Conservation (phyloP, 2,113 vertebrate genomes). For the Rhynchomys soricoides region DNA sequence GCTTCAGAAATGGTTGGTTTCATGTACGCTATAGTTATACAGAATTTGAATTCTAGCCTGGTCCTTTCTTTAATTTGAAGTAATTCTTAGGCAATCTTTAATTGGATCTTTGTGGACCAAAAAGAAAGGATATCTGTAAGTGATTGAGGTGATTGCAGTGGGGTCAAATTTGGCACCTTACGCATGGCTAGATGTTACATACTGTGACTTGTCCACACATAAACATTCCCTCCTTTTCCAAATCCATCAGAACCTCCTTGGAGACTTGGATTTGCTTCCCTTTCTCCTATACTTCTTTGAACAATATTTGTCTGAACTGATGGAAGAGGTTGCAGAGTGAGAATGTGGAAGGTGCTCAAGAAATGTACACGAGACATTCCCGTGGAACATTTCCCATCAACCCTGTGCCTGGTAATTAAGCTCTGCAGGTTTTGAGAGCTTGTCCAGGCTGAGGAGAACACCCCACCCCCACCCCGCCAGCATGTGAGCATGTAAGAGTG, state of each 20-base stretch:
- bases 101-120: conserved; percentile 95
- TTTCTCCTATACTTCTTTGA: conserved; percentile 82
- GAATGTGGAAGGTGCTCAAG: conserved; percentile 63
- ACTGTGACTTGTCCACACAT: conserved; percentile 90
- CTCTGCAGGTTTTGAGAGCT: conserved; percentile 9
- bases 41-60: conserved; percentile 64
- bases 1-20: conserved; percentile 48
- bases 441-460: conserved; percentile 34
- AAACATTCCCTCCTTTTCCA: conserved; percentile 79
- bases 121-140: conserved; percentile 98
- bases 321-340: conserved; percentile 84
- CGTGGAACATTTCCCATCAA: neutral
- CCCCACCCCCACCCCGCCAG: neutral
- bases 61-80: conserved; percentile 84
- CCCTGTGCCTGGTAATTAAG: neutral
- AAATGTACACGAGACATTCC: conserved; percentile 29
- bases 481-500: neutral
- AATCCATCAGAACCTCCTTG: conserved; percentile 84
- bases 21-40: neutral
- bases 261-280: conserved; percentile 83
- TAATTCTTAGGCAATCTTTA: conserved; percentile 85
- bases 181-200: conserved; percentile 86
- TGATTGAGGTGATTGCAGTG: conserved; percentile 87
- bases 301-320: conserved; percentile 87
- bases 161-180: conserved; percentile 78